phyloP scores from a whole-genome alignment of 2,888 invertebrate genomes.

The Theodoxus fluviatilis region DNA sequence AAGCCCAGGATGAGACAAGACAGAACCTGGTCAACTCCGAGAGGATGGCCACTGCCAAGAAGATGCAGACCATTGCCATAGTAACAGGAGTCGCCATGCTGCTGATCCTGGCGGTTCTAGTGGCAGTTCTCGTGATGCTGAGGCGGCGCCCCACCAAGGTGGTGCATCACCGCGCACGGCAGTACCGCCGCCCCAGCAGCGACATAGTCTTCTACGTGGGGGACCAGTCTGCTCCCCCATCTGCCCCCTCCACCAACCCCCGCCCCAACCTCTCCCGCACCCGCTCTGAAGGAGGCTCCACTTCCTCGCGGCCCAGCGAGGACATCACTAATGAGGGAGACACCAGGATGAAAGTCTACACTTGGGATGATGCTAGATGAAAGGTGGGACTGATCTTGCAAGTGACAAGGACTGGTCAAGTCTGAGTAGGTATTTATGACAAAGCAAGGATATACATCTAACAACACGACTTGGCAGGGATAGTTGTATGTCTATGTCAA shows the following conservation, averaged over 20 bases:
- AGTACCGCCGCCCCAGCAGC: constrained; percentile 28
- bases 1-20: too few relatives aligned
- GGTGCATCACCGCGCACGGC: constrained; percentile 28
- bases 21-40: too few relatives aligned
- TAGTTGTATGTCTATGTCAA: too few relatives aligned
- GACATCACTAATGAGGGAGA: constrained; percentile 45
- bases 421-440: too few relatives aligned
- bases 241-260: constrained; percentile 5
- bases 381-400: too few relatives aligned
- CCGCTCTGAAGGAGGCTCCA: constrained; percentile 41
- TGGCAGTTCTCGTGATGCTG: constrained; percentile 20
- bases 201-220: constrained; percentile 26
- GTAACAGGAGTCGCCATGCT: too few relatives aligned
- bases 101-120: too few relatives aligned
- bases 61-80: too few relatives aligned
- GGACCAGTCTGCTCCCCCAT: neutral
- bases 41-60: too few relatives aligned
- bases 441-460: too few relatives aligned
- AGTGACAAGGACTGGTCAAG: too few relatives aligned
- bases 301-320: constrained; percentile 41
- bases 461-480: too few relatives aligned
- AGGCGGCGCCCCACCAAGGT: constrained; percentile 26
- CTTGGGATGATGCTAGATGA: constrained; percentile 35
- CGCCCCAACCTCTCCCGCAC: constrained; percentile 25
- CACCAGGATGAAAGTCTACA: constrained; percentile 40